Conservation (phyloP, 2,888 invertebrate species). For the Sinelater perroti region DNA sequence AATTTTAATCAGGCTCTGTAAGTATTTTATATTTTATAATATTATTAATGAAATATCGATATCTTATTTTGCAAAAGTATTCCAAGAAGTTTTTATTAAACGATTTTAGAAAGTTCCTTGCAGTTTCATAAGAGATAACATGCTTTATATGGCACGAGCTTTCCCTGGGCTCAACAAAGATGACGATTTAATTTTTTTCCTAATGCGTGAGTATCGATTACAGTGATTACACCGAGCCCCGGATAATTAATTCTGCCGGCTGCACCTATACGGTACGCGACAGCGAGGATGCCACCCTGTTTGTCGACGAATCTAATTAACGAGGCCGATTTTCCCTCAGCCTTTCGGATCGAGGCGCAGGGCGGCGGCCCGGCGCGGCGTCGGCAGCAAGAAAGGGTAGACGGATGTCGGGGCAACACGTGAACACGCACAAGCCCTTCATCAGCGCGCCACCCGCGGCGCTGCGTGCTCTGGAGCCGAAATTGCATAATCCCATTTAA, state of each 20-base stretch:
- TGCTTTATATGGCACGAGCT: no score
- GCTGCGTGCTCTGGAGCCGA: conserved; percentile 37
- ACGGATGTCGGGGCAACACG: conserved; percentile 36
- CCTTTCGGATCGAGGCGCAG: conserved; percentile 34
- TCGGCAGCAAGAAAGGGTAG: conserved; percentile 35
- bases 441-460: conserved; percentile 37
- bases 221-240: conserved; percentile 2
- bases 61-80: no score
- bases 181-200: no score
- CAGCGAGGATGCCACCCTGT: conserved; percentile 28
- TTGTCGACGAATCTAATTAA: conserved; percentile 37
- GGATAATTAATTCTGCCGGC: not conserved
- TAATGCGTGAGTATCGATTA: no score
- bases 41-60: no score
- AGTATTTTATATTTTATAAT: no score
- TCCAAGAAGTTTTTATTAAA: no score
- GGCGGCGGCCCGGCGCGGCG: conserved; percentile 25
- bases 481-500: conserved; percentile 36
- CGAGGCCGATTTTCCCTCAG: conserved; percentile 33
- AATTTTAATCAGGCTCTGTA: no score
- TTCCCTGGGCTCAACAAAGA: no score
- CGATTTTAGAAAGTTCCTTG: no score
- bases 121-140: no score
- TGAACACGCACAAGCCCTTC: conserved; percentile 40
- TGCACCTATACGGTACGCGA: conserved; percentile 19